Percentiles rank a stretch among this genome's conserved stretches.
phyloP scores from a whole-genome alignment of 2,113 vertebrate genomes.

The Zosterops borbonicus region DNA sequence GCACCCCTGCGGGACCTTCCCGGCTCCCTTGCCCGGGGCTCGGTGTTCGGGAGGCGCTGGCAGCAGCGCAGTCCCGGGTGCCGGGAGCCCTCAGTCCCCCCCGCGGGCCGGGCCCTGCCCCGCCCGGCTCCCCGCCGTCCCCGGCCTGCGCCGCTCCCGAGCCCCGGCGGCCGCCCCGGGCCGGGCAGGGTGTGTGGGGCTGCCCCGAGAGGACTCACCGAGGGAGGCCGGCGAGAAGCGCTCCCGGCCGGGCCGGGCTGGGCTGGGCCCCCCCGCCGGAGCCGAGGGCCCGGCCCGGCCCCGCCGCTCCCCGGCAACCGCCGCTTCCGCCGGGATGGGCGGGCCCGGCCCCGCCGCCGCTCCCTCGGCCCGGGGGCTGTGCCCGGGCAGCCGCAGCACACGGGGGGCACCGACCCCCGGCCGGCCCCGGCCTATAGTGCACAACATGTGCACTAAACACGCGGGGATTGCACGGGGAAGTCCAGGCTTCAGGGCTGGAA shows the following conservation, averaged over 20 bases:
- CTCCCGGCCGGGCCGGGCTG: too few relatives aligned
- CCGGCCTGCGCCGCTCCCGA: background rate
- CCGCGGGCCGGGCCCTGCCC: background rate
- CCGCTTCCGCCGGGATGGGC: background rate
- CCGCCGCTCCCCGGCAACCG: background rate
- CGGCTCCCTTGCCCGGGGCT: rapidly evolving
- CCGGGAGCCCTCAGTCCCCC: background rate
- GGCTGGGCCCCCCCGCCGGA: background rate
- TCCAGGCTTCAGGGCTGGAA: rapidly evolving
- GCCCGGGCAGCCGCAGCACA: background rate
- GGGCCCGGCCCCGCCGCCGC: background rate
- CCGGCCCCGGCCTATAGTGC: rapidly evolving
- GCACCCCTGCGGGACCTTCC: background rate
- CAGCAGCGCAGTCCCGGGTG: background rate
- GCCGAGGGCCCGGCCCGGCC: background rate
- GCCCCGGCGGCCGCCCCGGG: too few relatives aligned
- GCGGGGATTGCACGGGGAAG: rapidly evolving
- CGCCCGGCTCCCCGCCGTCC: background rate
- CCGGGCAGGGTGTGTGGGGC: too few relatives aligned
- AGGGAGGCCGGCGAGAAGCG: too few relatives aligned
- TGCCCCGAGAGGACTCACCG: too few relatives aligned
- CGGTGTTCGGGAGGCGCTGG: background rate
- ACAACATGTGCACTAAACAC: rapidly evolving
- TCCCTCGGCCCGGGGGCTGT: too few relatives aligned
- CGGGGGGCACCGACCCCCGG: background rate